Conservation (phyloP, 1,140 invertebrate species). For the Pseudobourletiella spinata region DNA sequence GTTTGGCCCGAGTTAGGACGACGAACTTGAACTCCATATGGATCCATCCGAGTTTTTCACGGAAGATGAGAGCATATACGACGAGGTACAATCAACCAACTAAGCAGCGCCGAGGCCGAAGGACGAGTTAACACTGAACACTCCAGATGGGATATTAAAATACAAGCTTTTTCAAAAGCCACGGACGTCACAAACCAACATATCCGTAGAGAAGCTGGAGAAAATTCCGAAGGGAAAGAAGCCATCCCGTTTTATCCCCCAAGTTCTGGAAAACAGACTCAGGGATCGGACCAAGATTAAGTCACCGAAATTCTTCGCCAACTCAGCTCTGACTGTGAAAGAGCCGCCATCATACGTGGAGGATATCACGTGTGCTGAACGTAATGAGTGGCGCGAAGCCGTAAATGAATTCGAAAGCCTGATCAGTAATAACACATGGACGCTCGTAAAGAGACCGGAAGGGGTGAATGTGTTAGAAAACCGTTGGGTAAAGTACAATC, state of each 20-base stretch:
- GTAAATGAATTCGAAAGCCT: constrained; percentile 17
- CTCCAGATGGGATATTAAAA: background rate
- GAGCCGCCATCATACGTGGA: constrained; percentile 6
- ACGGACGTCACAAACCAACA: too few species aligned
- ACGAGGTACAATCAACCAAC: background rate
- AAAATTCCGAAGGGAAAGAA: too few species aligned
- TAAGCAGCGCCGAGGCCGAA: background rate
- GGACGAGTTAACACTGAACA: background rate
- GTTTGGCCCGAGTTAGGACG: too few species aligned
- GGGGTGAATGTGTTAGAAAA: background rate
- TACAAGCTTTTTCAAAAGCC: too few species aligned
- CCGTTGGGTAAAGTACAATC: background rate
- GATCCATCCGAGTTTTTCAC: background rate
- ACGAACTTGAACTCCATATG: background rate
- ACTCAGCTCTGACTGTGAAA: background rate
- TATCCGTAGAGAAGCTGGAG: too few species aligned
- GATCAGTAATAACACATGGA: constrained; percentile 2
- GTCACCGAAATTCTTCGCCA: too few species aligned
- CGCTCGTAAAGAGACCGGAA: background rate
- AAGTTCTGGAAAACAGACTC: too few species aligned
- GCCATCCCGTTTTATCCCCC: too few species aligned
- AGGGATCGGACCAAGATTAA: too few species aligned
- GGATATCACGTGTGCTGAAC: background rate
- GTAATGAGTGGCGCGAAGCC: constrained; percentile 12
- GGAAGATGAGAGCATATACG: background rate